phyloP scores from a whole-genome alignment of 2,888 invertebrate genomes.

The Smittia sp. region DNA sequence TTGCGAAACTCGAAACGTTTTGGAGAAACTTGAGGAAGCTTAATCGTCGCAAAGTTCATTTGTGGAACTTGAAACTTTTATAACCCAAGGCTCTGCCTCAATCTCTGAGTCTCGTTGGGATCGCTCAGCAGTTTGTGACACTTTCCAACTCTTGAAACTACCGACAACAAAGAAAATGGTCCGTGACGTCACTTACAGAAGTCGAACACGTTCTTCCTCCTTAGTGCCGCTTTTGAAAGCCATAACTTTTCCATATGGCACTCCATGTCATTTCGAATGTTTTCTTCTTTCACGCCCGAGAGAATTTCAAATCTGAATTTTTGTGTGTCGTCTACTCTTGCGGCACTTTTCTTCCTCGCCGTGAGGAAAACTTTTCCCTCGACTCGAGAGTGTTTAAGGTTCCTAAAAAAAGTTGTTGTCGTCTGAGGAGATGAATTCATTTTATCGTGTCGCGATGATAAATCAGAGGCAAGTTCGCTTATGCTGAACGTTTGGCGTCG shows the following conservation, averaged over 20 bases:
- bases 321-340: background rate
- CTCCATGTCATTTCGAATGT: constrained; percentile 6
- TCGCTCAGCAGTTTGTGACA: too few species aligned
- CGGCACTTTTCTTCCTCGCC: background rate
- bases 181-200: background rate
- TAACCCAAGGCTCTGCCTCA: too few species aligned
- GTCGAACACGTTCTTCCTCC: too few species aligned
- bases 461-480: background rate
- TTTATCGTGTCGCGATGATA: constrained; percentile 14
- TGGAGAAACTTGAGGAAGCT: too few species aligned
- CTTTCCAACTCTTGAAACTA: background rate
- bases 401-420: too few species aligned
- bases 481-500: background rate
- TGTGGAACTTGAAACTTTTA: too few species aligned
- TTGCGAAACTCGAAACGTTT: too few species aligned
- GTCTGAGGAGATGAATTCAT: too few species aligned
- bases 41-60: too few species aligned
- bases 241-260: constrained; percentile 25
- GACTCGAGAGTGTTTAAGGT: too few species aligned
- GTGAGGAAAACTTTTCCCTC: background rate
- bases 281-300: background rate
- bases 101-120: too few species aligned
- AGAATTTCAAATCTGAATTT: background rate
- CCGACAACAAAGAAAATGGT: background rate
- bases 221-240: background rate